Base-by-base conservation (phyloP, 2,888 invertebrate species). In the Tromatobia lineatoria region DNA sequence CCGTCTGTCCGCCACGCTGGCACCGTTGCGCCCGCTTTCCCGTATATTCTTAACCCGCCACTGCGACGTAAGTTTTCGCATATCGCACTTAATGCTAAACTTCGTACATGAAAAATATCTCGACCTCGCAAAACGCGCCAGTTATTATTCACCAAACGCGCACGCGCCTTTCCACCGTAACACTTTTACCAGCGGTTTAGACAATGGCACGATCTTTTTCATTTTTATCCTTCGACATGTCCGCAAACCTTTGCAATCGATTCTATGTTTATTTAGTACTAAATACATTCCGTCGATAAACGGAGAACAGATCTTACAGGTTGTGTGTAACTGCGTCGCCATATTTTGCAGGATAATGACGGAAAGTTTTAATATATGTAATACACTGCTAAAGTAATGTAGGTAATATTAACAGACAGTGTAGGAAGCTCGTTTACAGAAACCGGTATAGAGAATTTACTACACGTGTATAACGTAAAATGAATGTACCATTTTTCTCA, bases 101-200 rank as follows among this genome's bases (percentile, higher is more conserved):
- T 91, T 90, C 85, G 66, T 87, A 86, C 86, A 90, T 89, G 87
- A 89, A 90, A 90, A 90, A 89, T 89, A 82, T 88, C 86, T 13
- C 42, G 13, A 15, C 20, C 20, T 66, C 66, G 59, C 34, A n/a
- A 23, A 29, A 59, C 29, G 34, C 59, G 11, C 18, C 10, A 10
- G 38, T 64, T 64, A 64, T 42, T 42, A 42, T 38, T 34, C 64
- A 18, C 10, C 20, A 64, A 38, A 64, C 38, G 38, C 34, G 64
- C 64, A 18, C 13, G 61, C 61, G 18, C 34, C 6, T 13, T 34
- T n/a, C 34, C n/a, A n/a, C 8, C n/a, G 34, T 29, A 59, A 59
- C 25, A 23, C 34, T 1, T 7, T 34, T 61, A n/a, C 3, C 2
- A 1, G 10, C n/a, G 61, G 61, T 8, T 61, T 25, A n/a, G 29